These are phyloP conservation scores for Eptatretus burgeri DNA, from an alignment of 2,113 vertebrate species.

Conservation along the genomic window DNA sequence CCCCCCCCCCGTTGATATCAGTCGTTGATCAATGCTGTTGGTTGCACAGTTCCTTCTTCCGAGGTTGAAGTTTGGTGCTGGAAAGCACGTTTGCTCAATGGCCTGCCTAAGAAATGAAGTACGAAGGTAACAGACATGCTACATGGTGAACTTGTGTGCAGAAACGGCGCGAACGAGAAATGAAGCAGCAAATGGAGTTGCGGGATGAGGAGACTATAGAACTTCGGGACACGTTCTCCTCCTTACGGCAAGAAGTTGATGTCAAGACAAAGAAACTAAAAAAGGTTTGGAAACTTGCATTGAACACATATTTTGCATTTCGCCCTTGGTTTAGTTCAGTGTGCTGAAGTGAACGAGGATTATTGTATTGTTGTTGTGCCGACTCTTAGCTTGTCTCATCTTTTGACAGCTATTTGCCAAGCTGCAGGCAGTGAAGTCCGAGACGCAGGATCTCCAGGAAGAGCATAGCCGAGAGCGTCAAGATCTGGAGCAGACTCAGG, in stretches of 20 bases:
- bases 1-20: background rate
- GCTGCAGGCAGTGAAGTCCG: constrained; percentile 55
- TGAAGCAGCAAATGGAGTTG: constrained; percentile 62
- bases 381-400: constrained; percentile 8
- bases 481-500: constrained; percentile 71
- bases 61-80: background rate
- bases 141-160: constrained; percentile 11
- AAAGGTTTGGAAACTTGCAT: constrained; percentile 22
- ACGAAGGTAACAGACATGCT: no score
- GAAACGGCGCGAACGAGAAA: constrained; percentile 58
- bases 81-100: background rate
- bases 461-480: constrained; percentile 60
- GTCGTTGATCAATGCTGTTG: no score
- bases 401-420: constrained; percentile 38
- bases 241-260: constrained; percentile 80
- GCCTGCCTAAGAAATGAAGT: no score
- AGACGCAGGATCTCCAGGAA: constrained; percentile 54
- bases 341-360: no score
- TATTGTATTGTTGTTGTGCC: background rate
- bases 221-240: constrained; percentile 53
- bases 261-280: constrained; percentile 87
- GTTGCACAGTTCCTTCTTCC: no score
- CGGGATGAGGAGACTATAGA: constrained; percentile 71
- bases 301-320: no score
- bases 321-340: no score